Base-by-base conservation (phyloP, 2,113 vertebrate species). In the Pimephales promelas region DNA sequence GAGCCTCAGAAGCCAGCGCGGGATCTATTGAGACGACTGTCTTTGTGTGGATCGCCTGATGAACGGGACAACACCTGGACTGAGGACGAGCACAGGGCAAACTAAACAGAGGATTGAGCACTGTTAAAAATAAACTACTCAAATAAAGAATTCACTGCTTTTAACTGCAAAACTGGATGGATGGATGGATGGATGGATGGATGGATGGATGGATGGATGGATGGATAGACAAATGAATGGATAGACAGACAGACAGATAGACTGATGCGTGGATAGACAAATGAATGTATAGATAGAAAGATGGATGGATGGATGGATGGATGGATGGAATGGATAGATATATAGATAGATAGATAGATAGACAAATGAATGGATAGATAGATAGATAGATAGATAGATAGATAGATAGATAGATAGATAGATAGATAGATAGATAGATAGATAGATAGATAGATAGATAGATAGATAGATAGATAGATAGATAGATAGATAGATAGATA, bases 1-100 rank as follows among this genome's bases (percentile, higher is more conserved):
- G 40, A 40, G 78, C 73, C 22, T 75, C 45, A 20, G 77, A 84
- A 81, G 13, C 18, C 40, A 26, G n/a, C 8, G 57, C 68, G 56
- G 80, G 40, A 57, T 28, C 80, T 64, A 57, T 82, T 64, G 83
- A 87, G 73, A 34, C 20, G 9, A 20, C 49, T 3, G 49, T 75
- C 4, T 56, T 8, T 76, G 9, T 13, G 20, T 57, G 28, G 5
- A 8, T 76, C 36, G 9, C 40, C 52, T 57, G 74, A 36, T n/a
- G 26, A 11, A 9, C 3, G 3, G 22, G 3, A 20, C 14, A 64
- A 64, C 31, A 7, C 2, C 52, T 54, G 52, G 8, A 20, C 18
- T 54, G 6, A 54, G 6, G 31, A n/a, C 0, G 10, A 18, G 2
- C 20, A 66, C 31, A 20, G 31, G 14, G 13, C 0, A 0, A 3